Evolutionary conservation across 1,140 invertebrate species (phyloP).

Genomic region (Plodia interpunctella): DNA sequence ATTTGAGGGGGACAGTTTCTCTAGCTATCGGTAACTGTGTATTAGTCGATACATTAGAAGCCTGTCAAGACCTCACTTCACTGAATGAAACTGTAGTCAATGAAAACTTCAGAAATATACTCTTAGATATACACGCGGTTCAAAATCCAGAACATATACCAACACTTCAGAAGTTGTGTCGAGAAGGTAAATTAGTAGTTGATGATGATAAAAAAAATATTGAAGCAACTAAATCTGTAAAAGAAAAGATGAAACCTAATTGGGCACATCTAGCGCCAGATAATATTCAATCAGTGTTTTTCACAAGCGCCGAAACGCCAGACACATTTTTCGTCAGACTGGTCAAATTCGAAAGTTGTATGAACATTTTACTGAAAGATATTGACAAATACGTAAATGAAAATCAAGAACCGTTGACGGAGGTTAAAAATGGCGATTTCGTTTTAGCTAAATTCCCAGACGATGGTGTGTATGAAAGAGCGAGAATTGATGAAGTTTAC

Average conservation of each 20-base stretch:
- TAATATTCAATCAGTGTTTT: constrained; percentile 42
- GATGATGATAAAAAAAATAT: constrained; percentile 13
- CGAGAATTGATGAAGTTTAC: constrained; percentile 44
- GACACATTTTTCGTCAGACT: constrained; percentile 52
- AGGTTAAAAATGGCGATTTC: constrained; percentile 42
- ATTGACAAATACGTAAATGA: constrained; percentile 51
- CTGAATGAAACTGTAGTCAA: constrained; percentile 47
- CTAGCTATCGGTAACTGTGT: constrained; percentile 56
- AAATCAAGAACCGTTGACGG: constrained; percentile 25
- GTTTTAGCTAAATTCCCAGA: constrained; percentile 63
- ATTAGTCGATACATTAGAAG: constrained; percentile 58
- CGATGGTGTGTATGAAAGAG: constrained; percentile 54
- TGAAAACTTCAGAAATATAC: constrained; percentile 46
- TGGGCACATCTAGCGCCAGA: constrained; percentile 66
- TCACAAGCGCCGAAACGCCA: constrained; percentile 43
- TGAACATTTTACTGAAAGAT: constrained; percentile 45
- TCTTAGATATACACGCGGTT: constrained; percentile 47
- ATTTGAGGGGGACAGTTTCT: constrained; percentile 47
- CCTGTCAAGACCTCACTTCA: constrained; percentile 50
- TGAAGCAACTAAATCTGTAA: constrained; percentile 16
- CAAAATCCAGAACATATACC: constrained; percentile 42
- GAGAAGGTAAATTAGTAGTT: constrained; percentile 15
- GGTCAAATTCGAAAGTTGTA: constrained; percentile 48
- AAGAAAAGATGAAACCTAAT: constrained; percentile 28
- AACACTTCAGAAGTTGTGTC: constrained; percentile 40